phyloP scores from a whole-genome alignment of 2,797 vertebrate species.

The Poecilia gillii region DNA sequence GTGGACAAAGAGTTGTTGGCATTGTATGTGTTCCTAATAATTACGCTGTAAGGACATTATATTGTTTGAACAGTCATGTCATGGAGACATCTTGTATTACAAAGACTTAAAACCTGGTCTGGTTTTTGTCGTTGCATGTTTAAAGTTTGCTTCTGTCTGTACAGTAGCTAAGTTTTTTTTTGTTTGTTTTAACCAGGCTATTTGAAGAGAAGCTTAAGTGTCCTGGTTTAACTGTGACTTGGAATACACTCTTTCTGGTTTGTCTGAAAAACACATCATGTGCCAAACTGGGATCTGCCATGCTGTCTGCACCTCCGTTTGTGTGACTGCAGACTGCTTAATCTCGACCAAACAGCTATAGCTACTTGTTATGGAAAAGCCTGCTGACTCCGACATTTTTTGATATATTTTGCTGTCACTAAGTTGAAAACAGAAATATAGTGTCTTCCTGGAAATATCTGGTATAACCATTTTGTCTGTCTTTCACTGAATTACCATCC shows the following conservation, averaged over 20 bases:
- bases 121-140: neutral
- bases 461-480: neutral
- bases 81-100: neutral
- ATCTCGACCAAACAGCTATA: neutral
- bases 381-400: neutral
- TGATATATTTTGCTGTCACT: neutral
- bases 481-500: constrained; percentile 3
- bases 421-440: neutral
- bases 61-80: neutral
- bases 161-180: neutral
- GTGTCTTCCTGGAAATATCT: neutral
- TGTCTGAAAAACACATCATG: neutral
- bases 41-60: neutral
- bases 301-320: neutral
- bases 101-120: neutral
- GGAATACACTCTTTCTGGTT: neutral
- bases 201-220: neutral
- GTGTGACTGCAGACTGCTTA: neutral
- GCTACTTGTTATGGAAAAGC: neutral
- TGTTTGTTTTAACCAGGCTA: neutral
- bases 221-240: neutral
- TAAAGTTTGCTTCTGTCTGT: neutral
- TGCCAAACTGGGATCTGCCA: neutral
- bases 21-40: neutral
- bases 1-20: constrained; percentile 25